Evolutionary conservation across 1,140 invertebrate genomes (phyloP), one percentile per base, ranked within the genome.

Genomic region (Penaeus japonicus): DNA sequence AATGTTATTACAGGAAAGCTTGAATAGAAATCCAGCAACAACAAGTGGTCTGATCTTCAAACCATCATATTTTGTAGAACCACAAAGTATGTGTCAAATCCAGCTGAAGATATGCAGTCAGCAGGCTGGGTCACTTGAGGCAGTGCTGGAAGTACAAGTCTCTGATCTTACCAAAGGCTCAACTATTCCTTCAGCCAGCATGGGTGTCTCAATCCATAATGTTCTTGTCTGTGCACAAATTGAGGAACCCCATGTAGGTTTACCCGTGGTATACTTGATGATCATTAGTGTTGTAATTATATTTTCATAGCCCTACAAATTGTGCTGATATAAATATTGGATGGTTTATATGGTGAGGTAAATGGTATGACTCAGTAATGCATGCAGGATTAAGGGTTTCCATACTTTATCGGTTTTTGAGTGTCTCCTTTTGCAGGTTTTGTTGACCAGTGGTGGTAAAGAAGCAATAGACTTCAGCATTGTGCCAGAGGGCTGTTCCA

Each of bases 1-100:
- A 32, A 30, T 27, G 20, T 47, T 27, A 22, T 75, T 39, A 77
- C 87, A 88, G 87, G 87, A 88, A 84, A 77, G 27, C 24, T 18
- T 88, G 1, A 65, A 88, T 77, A 57, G 81, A 24, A 54, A 20
- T 10, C 27, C 80, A 18, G 70, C n/a, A 12, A 20, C 32, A n/a
- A 53, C 59, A 17, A 77, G 65, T 62, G 87, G 27, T 15, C 65
- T 88, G 20, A 47, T 83, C n/a, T 88, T 88, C 65, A 77, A 88
- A 70, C 65, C 80, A 35, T 83, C 80, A 5, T 77, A 88, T 32
- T 73, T 75, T 35, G 22, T 88, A 3, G 80, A 84, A 27, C 87
- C 87, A 39, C 39, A 75, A 27, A 65, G 62, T n/a, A 73, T 27
- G 27, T 59, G 80, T 77, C 62, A 88, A 27, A 75, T 82, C 20